Evolutionary conservation across 2,113 vertebrate species (phyloP).

Genomic region (Dipodomys spectabilis): DNA sequence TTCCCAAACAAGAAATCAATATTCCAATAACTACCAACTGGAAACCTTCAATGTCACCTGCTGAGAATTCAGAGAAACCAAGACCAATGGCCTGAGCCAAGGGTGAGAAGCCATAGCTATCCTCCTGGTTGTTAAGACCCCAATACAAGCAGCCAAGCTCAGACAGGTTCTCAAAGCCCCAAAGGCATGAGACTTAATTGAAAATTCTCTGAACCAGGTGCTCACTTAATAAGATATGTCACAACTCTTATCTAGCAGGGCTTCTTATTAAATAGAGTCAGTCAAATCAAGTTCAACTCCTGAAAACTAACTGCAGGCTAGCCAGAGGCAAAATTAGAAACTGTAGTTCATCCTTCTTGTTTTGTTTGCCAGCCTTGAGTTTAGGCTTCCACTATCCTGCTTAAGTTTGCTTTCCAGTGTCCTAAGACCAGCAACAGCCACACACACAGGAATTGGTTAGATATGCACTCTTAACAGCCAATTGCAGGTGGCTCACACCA

Average conservation of each 20-base stretch:
- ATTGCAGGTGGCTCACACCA: too few species aligned
- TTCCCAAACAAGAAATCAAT: background rate
- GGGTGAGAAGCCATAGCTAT: background rate
- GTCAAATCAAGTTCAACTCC: constrained; percentile 64
- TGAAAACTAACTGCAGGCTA: constrained; percentile 66
- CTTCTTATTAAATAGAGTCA: constrained; percentile 65
- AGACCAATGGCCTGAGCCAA: background rate
- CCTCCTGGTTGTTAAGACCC: background rate
- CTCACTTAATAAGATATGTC: constrained; percentile 47
- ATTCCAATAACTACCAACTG: background rate
- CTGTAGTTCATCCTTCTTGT: constrained; percentile 9
- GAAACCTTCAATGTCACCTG: background rate
- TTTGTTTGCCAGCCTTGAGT: background rate
- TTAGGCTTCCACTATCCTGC: background rate
- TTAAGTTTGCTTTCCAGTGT: background rate
- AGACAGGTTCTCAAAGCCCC: constrained; percentile 22
- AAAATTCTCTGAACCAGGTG: constrained; percentile 33
- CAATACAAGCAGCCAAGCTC: background rate
- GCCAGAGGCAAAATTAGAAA: constrained; percentile 61
- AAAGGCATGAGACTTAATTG: constrained; percentile 19
- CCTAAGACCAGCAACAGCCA: background rate
- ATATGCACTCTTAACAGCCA: too few species aligned
- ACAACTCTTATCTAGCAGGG: constrained; percentile 2
- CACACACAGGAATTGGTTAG: background rate
- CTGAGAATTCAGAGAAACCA: constrained; percentile 20